These are phyloP conservation scores for Gymnocephalus cernua DNA, from an alignment of 2,113 vertebrate genomes.

Conservation along the genomic window DNA sequence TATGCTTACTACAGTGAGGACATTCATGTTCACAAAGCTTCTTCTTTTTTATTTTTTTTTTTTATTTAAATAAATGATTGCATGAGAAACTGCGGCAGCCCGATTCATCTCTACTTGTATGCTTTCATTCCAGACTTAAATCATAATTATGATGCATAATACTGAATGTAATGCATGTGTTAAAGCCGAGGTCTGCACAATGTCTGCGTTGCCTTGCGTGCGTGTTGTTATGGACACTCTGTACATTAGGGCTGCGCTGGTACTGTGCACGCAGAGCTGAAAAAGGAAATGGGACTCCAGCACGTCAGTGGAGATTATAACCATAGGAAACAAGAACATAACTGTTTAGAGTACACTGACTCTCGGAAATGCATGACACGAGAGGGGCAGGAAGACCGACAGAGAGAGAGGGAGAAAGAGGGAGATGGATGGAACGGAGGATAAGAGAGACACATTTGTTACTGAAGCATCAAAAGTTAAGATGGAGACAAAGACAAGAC, in stretches of 20 bases:
- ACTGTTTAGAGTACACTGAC: conserved; percentile 78
- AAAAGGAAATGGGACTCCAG: conserved; percentile 77
- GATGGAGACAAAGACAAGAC: conserved; percentile 60
- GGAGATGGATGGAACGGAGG: conserved; percentile 32
- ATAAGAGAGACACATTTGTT: conserved; percentile 46
- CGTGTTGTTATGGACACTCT: conserved; percentile 50
- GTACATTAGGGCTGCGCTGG: conserved; percentile 58
- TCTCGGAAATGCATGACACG: conserved; percentile 69
- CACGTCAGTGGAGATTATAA: conserved; percentile 77
- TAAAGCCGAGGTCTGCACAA: conserved; percentile 70
- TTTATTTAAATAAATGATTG: conserved; percentile 54
- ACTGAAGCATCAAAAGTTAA: conserved; percentile 51
- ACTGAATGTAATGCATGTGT: conserved; percentile 74
- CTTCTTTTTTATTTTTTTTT: conserved; percentile 25
- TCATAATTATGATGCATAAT: conserved; percentile 80
- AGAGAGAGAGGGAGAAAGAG: neutral
- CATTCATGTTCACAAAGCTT: conserved; percentile 15
- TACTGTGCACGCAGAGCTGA: conserved; percentile 57
- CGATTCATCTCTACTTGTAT: conserved; percentile 61
- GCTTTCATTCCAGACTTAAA: conserved; percentile 72
- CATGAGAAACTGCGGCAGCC: conserved; percentile 51
- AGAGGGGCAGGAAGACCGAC: conserved; percentile 62
- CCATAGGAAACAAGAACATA: conserved; percentile 79
- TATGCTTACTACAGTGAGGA: conserved; percentile 18
- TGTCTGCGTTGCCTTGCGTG: conserved; percentile 62